These are phyloP conservation scores for Campylomormyrus numenius DNA, from an alignment of 2,113 vertebrate species.

Conservation along the genomic window DNA sequence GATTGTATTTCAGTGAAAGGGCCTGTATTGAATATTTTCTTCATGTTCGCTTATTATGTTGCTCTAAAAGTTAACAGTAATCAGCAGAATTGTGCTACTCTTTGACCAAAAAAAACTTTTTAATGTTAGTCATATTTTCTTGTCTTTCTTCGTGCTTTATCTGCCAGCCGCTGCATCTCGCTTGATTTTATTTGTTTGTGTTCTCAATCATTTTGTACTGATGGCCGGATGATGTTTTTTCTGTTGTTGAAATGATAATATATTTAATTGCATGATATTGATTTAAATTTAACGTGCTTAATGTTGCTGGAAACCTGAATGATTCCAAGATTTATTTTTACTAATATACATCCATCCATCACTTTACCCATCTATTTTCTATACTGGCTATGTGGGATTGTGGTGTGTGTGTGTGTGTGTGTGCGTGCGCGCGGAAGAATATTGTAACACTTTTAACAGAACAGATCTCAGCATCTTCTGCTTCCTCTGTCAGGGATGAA, in stretches of 20 bases:
- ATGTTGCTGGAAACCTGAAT: neutral
- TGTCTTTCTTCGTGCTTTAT: neutral
- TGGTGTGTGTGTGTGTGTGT: neutral
- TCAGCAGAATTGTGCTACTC: neutral
- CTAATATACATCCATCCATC: neutral
- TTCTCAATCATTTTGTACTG: too few relatives aligned
- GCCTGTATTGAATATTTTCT: neutral
- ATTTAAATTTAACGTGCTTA: neutral
- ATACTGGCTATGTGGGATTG: neutral
- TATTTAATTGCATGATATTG: neutral
- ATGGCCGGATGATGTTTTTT: neutral
- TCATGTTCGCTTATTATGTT: neutral
- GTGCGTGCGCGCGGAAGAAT: neutral
- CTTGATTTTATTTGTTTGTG: neutral
- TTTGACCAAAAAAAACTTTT: neutral
- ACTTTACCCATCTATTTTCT: neutral
- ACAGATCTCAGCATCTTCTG: slow-evolving; percentile 21
- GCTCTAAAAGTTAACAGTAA: neutral
- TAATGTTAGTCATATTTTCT: neutral
- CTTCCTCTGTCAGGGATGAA: slow-evolving; percentile 11
- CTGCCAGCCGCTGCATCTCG: neutral
- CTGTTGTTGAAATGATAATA: neutral
- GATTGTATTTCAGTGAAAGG: neutral
- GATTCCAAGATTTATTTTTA: neutral
- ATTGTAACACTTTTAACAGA: slow-evolving; percentile 5